Base-by-base conservation (phyloP, 2,888 invertebrate genomes). In the Caenorhabditis imperialis region DNA sequence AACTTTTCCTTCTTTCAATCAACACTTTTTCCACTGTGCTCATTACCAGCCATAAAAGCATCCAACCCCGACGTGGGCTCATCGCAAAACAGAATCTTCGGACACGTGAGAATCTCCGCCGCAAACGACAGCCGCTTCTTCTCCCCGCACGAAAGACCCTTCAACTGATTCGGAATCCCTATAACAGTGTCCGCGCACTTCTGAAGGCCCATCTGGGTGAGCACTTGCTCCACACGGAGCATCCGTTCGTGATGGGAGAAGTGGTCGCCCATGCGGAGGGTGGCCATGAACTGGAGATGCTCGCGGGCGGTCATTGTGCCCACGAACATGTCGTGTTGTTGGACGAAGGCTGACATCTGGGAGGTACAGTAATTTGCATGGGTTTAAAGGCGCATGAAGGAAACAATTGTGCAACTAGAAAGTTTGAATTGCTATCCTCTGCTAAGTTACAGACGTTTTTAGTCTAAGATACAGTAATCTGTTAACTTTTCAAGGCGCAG, bases 91-190 rank as follows among this genome's bases (percentile, higher is more conserved):
- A 91, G 76, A 38, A 91, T 81, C 5, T 90, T 89, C 3, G 91
- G 91, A 74, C 90, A 90, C 2, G 90, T 90, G 58, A 91, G 80
- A 38, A 90, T 88, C 89, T 96, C 96, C 0, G 94, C 93, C 4
- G 96, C 97, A 88, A 97, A 96, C 0, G 96, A 93, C 20, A 97
- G 90, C 61, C 96, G 91, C 87, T 96, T 96, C 87, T 93, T 93
- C 88, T 97, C 97, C 0, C 97, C 97, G 0, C 96, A 96, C 0
- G 96, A 96, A 1, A 97, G 90, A 0, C 94, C 93, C 88, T 94
- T 94, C 20, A 92, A 92, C 40, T 93, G 93, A 51, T 80, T 81
- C 12, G 92, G 90, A 0, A 92, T 91, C 0, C 95, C 96, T 63
- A 97, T 96, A 67, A 92, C 90, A 0, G 93, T 93, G 79, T 93